These are phyloP conservation scores for Sebastes variabilis DNA, from an alignment of 2,797 vertebrate species.

Conservation along the genomic window DNA sequence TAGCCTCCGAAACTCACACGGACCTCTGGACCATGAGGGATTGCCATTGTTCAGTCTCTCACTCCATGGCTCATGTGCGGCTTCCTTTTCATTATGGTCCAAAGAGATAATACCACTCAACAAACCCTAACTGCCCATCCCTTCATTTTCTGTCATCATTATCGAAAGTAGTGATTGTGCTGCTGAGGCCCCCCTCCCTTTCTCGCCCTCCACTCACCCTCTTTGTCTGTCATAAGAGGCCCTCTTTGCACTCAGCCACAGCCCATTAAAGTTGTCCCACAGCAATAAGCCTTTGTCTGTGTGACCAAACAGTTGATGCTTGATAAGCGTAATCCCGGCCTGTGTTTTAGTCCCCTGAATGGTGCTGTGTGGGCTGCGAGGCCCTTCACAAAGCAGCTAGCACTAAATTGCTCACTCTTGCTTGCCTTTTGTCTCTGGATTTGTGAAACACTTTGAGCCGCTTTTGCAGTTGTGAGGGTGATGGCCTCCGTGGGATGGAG, in stretches of 20 bases:
- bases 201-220: constrained; percentile 39
- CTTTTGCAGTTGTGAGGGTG: constrained; percentile 68
- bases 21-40: constrained; percentile 50
- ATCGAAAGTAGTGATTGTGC: constrained; percentile 61
- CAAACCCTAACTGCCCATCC: constrained; percentile 59
- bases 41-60: constrained; percentile 53
- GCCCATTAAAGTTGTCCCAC: constrained; percentile 75
- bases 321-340: constrained; percentile 77
- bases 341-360: constrained; percentile 70
- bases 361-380: constrained; percentile 74
- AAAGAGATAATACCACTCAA: constrained; percentile 69
- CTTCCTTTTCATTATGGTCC: constrained; percentile 61
- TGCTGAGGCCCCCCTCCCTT: constrained; percentile 29
- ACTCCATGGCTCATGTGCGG: constrained; percentile 39
- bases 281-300: constrained; percentile 74
- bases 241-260: constrained; percentile 67
- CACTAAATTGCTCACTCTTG: constrained; percentile 76
- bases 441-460: constrained; percentile 74
- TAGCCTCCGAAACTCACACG: constrained; percentile 45
- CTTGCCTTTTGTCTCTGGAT: constrained; percentile 79
- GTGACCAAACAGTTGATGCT: constrained; percentile 78
- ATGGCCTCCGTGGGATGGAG: constrained; percentile 68
- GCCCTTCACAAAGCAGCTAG: constrained; percentile 72
- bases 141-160: constrained; percentile 68
- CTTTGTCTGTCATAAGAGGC: constrained; percentile 51